Conservation (phyloP, 2,888 invertebrate species). For the Luperina testacea region DNA sequence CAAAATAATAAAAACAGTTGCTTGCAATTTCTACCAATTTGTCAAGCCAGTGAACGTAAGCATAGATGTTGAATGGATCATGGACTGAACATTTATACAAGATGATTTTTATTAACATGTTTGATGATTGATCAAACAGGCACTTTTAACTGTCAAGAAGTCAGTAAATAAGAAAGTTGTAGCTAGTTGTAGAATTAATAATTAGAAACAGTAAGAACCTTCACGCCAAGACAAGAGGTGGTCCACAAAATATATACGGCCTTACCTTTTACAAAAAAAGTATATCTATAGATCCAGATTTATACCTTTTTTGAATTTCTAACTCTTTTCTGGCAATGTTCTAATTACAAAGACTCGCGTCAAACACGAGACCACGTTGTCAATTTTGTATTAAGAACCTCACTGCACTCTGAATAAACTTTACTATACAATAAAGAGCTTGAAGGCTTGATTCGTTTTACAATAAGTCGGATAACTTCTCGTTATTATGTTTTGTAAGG, state of each 20-base stretch:
- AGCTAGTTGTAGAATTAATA: too few relatives aligned
- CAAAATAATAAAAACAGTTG: slow-evolving; percentile 28
- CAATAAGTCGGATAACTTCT: not conserved
- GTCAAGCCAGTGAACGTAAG: not conserved
- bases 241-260: not conserved
- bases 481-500: not conserved
- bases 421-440: not conserved
- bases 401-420: not conserved
- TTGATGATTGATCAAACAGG: not conserved
- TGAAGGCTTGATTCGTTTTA: not conserved
- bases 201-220: not conserved
- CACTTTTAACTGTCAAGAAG: not conserved
- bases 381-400: not conserved
- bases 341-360: not conserved
- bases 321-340: not conserved
- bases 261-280: not conserved
- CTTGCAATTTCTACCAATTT: slow-evolving; percentile 30
- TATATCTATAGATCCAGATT: too few relatives aligned
- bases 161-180: too few relatives aligned
- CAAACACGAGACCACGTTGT: not conserved
- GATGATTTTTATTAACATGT: too few relatives aligned
- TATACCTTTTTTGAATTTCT: not conserved
- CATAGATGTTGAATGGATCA: slow-evolving; percentile 3
- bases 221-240: too few relatives aligned
- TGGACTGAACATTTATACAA: slow-evolving; percentile 5